Evolutionary conservation across 2,888 invertebrate genomes (phyloP).

Genomic region (Meiosimyza platycephala): DNA sequence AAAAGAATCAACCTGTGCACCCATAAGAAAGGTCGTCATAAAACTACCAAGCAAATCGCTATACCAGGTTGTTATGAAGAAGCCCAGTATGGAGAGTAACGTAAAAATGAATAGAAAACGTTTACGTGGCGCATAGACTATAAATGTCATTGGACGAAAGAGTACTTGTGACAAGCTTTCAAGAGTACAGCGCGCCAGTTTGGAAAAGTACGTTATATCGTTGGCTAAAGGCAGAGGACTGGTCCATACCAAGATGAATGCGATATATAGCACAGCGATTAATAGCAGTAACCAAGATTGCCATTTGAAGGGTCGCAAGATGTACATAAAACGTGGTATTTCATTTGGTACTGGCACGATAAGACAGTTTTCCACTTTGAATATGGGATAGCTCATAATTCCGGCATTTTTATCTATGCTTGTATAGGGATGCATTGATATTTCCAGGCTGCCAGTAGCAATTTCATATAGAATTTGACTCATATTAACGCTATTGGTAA

Average conservation of each 20-base stretch:
- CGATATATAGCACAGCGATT: conserved; percentile 43
- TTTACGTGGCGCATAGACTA: conserved; percentile 44
- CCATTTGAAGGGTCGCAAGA: conserved; percentile 53
- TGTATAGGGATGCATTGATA: conserved; percentile 54
- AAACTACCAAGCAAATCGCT: conserved; percentile 54
- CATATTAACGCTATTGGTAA: conserved; percentile 53
- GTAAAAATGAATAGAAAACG: conserved; percentile 46
- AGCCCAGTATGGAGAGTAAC: conserved; percentile 50
- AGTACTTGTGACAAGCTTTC: conserved; percentile 47
- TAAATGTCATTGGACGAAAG: conserved; percentile 46
- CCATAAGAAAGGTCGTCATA: conserved; percentile 53
- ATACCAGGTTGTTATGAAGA: conserved; percentile 54
- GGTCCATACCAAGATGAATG: conserved; percentile 45
- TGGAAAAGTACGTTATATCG: conserved; percentile 20
- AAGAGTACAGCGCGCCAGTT: conserved; percentile 39
- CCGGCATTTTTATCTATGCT: conserved; percentile 47
- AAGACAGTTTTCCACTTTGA: conserved; percentile 52
- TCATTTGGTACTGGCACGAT: conserved; percentile 57
- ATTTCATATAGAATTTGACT: conserved; percentile 46
- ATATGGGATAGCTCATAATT: conserved; percentile 55
- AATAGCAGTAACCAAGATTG: conserved; percentile 52
- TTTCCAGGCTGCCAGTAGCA: conserved; percentile 46
- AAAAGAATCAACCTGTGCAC: conserved; percentile 56
- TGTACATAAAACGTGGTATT: conserved; percentile 55
- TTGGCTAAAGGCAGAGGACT: conserved; percentile 30